Conservation (phyloP, 2,888 invertebrate genomes). For the Pantelozetes paolii region DNA sequence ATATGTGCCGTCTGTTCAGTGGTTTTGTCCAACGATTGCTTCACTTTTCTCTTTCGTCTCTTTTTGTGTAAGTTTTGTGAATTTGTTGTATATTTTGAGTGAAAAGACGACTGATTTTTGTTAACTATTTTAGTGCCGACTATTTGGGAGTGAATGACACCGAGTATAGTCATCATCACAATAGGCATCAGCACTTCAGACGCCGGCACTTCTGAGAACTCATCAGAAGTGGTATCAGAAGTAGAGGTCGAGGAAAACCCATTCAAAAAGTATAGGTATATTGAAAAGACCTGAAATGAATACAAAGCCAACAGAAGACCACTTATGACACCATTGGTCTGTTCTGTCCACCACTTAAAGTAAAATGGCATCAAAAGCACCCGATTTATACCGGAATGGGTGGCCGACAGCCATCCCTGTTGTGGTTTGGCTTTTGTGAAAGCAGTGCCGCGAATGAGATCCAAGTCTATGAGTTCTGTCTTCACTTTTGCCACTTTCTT, state of each 20-base stretch:
- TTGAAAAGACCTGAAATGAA: conserved; percentile 66
- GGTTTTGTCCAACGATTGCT: background rate
- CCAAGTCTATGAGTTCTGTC: conserved; percentile 90
- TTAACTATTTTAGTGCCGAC: conserved; percentile 51
- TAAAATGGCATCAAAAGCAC: conserved; percentile 78
- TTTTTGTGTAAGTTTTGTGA: conserved; percentile 11
- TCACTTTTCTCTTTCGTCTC: conserved; percentile 23
- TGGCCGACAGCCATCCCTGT: conserved; percentile 78
- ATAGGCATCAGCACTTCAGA: conserved; percentile 69
- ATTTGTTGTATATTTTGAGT: conserved; percentile 9
- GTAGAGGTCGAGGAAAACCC: background rate
- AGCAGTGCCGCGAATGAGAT: conserved; percentile 89
- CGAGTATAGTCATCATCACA: conserved; percentile 67
- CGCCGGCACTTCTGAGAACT: conserved; percentile 59
- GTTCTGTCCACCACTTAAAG: conserved; percentile 69
- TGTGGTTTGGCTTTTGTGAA: conserved; percentile 94
- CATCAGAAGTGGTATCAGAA: background rate
- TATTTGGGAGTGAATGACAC: conserved; percentile 74
- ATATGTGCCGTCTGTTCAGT: background rate
- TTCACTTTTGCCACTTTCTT: conserved; percentile 74
- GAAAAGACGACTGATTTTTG: conserved; percentile 3
- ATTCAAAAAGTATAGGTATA: conserved; percentile 56
- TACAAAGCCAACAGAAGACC: conserved; percentile 69
- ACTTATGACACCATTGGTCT: conserved; percentile 74
- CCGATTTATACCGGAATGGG: conserved; percentile 73